phyloP scores from a whole-genome alignment of 2,113 vertebrate species.

The Jaculus jaculus region DNA sequence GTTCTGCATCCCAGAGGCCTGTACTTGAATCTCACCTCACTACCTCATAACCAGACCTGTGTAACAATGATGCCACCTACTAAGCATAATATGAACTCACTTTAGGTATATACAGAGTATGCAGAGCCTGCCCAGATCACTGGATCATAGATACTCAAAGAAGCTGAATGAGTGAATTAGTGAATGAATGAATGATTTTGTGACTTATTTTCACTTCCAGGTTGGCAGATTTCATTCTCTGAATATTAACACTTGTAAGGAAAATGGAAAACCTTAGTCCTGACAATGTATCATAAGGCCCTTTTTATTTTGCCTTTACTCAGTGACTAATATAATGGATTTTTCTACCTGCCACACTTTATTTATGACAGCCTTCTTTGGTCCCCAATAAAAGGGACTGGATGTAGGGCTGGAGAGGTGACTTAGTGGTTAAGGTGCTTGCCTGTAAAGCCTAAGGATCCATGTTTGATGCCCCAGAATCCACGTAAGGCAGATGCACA shows the following conservation, averaged over 20 bases:
- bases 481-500: no score
- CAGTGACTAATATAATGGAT: not conserved
- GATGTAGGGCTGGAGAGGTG: no score
- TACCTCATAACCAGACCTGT: not conserved
- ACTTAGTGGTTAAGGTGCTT: no score
- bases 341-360: not conserved
- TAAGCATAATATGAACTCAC: not conserved
- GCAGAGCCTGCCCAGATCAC: not conserved
- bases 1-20: not conserved
- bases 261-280: not conserved
- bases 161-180: not conserved
- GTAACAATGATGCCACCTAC: not conserved
- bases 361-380: not conserved
- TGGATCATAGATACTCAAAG: not conserved
- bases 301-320: not conserved
- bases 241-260: not conserved
- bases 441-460: no score
- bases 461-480: no score
- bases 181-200: not conserved
- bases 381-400: not conserved
- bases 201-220: not conserved
- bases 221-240: not conserved
- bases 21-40: not conserved
- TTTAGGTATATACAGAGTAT: no score
- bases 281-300: not conserved